Percentiles rank a stretch among this genome's conserved stretches.
phyloP scores from a whole-genome alignment of 1,140 invertebrate genomes.

The Geopemphigus sp. region DNA sequence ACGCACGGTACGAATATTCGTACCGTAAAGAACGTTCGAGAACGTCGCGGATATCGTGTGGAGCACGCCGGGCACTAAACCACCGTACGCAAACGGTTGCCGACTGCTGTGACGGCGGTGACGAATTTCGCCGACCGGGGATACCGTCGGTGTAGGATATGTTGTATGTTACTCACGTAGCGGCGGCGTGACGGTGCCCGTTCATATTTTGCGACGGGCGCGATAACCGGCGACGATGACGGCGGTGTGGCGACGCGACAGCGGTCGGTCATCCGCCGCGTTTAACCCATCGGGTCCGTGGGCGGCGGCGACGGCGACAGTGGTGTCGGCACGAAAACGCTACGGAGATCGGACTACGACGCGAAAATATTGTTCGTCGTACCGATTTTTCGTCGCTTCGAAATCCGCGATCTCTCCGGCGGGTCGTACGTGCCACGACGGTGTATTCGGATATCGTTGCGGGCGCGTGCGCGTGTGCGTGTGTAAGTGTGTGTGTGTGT shows the following conservation, averaged over 20 bases:
- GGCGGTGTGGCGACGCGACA: neutral
- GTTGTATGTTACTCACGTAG: neutral
- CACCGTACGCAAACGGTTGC: no score
- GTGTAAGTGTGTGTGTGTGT: neutral
- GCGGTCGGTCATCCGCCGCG: neutral
- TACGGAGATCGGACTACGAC: neutral
- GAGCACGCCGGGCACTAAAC: no score
- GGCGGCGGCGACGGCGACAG: neutral
- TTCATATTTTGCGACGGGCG: neutral
- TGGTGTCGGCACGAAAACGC: neutral
- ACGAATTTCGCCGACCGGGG: no score
- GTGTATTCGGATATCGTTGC: neutral
- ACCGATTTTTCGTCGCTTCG: neutral
- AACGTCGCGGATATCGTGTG: no score
- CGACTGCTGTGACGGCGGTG: no score
- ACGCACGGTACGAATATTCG: no score
- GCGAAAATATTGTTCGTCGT: neutral
- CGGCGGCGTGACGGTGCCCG: neutral
- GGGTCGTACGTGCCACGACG: neutral
- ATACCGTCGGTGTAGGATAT: no score
- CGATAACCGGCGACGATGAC: neutral
- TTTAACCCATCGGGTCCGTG: neutral
- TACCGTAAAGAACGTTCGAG: no score
- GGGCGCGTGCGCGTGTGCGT: neutral
- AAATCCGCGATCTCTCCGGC: fast-evolving